These are phyloP conservation scores for Onthophagus sagittarius DNA, from an alignment of 2,888 invertebrate genomes.

Conservation along the genomic window DNA sequence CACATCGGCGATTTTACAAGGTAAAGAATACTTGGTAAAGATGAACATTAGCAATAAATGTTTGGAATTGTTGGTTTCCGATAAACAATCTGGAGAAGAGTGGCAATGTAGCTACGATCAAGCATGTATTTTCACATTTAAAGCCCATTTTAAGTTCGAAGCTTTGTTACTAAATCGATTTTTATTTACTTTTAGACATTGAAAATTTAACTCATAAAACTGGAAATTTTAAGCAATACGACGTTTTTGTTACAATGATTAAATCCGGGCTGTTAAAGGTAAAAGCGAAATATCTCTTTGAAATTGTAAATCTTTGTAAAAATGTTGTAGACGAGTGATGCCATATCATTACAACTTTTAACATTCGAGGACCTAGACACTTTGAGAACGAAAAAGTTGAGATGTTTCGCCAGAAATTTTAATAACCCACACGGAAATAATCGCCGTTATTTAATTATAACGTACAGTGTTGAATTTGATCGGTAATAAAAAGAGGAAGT, in stretches of 20 bases:
- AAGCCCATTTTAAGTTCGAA: not conserved
- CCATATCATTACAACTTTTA: slow-evolving; percentile 51
- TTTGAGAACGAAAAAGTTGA: slow-evolving; percentile 46
- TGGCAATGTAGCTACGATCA: slow-evolving; percentile 54
- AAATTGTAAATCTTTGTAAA: not conserved
- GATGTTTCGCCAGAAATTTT: slow-evolving; percentile 34
- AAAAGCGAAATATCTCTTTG: slow-evolving; percentile 15
- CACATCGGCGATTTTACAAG: slow-evolving; percentile 50
- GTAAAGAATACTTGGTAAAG: slow-evolving; percentile 49
- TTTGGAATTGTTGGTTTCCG: slow-evolving; percentile 50
- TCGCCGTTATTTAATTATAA: slow-evolving; percentile 53
- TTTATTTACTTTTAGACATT: slow-evolving; percentile 45
- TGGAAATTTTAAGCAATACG: slow-evolving; percentile 55
- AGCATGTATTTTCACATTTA: slow-evolving; percentile 42
- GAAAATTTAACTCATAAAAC: slow-evolving; percentile 55
- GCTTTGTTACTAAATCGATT: not conserved
- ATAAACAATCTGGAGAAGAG: slow-evolving; percentile 54
- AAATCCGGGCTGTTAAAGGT: slow-evolving; percentile 54
- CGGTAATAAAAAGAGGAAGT: slow-evolving; percentile 20
- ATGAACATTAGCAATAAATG: slow-evolving; percentile 48
- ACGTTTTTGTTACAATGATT: slow-evolving; percentile 54
- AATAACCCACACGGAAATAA: slow-evolving; percentile 39
- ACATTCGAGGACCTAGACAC: slow-evolving; percentile 53
- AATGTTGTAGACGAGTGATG: slow-evolving; percentile 50
- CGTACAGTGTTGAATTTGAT: slow-evolving; percentile 55